Evolutionary conservation across 2,797 vertebrate genomes (phyloP).

Genomic region (Myioborus melanocephalus): DNA sequence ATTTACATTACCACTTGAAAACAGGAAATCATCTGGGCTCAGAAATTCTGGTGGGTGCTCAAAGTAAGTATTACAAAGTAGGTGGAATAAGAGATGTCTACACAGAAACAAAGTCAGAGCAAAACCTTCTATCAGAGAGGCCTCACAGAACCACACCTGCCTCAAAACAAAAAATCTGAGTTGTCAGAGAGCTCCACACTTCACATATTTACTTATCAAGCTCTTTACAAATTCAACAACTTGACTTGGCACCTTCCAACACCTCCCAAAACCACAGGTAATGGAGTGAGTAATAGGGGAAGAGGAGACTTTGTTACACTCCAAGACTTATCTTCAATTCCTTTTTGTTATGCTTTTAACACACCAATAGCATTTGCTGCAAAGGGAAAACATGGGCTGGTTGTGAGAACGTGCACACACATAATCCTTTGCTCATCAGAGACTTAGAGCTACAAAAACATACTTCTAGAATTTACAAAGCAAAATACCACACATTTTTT

Average conservation of each 20-base stretch:
- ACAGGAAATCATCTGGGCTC: neutral
- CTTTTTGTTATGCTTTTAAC: neutral
- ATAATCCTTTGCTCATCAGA: neutral
- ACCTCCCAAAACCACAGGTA: neutral
- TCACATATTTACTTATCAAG: neutral
- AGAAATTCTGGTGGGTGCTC: neutral
- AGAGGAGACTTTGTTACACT: neutral
- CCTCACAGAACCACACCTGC: neutral
- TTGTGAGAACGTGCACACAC: neutral
- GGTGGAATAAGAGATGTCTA: neutral
- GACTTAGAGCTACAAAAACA: neutral
- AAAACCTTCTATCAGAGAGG: neutral
- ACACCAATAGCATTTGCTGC: neutral
- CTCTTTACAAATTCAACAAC: neutral
- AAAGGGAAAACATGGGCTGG: neutral
- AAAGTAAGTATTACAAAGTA: neutral
- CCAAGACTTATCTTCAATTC: neutral
- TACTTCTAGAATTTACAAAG: neutral
- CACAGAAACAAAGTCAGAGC: neutral
- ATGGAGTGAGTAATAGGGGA: neutral
- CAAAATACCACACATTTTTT: neutral
- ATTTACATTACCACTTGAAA: neutral
- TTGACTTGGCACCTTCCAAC: neutral
- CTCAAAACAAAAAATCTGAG: neutral
- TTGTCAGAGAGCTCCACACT: neutral